Conservation (phyloP, 2,113 vertebrate genomes). For the Lycocorax pyrrhopterus region DNA sequence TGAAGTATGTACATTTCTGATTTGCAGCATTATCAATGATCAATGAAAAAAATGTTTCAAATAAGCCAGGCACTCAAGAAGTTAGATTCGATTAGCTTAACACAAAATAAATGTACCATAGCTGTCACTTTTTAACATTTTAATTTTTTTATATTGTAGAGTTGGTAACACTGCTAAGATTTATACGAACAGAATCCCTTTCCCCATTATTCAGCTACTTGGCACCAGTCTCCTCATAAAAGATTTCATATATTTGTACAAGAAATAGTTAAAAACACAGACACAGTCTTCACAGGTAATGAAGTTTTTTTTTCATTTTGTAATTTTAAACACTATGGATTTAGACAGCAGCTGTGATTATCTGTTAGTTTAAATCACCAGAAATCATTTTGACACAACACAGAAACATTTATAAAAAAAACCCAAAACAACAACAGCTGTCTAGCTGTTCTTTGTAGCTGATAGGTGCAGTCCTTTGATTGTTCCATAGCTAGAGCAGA, state of each 20-base stretch:
- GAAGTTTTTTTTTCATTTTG: slow-evolving; percentile 94
- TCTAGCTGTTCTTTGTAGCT: slow-evolving; percentile 90
- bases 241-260: slow-evolving; percentile 99
- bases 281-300: slow-evolving; percentile 99
- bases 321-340: slow-evolving; percentile 98
- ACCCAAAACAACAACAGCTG: slow-evolving; percentile 81
- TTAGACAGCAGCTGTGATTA: slow-evolving; percentile 99
- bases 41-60: slow-evolving; percentile 92
- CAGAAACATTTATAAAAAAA: slow-evolving; percentile 92
- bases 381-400: slow-evolving; percentile 99
- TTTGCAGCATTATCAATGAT: slow-evolving; percentile 98
- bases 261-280: slow-evolving; percentile 99
- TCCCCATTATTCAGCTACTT: slow-evolving; percentile 94
- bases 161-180: slow-evolving; percentile 99
- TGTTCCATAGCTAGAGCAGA: slow-evolving; percentile 80
- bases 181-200: slow-evolving; percentile 97
- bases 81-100: slow-evolving; percentile 98
- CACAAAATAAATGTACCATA: slow-evolving; percentile 97
- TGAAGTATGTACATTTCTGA: slow-evolving; percentile 98
- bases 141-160: slow-evolving; percentile 95
- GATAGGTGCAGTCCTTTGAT: slow-evolving; percentile 97
- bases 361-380: slow-evolving; percentile 98
- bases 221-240: slow-evolving; percentile 99
- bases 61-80: slow-evolving; percentile 96
- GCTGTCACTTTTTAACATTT: slow-evolving; percentile 97